Percentiles rank a stretch among this genome's conserved stretches.
phyloP scores from a whole-genome alignment of 2,888 invertebrate species.

The Epirrita christyi region DNA sequence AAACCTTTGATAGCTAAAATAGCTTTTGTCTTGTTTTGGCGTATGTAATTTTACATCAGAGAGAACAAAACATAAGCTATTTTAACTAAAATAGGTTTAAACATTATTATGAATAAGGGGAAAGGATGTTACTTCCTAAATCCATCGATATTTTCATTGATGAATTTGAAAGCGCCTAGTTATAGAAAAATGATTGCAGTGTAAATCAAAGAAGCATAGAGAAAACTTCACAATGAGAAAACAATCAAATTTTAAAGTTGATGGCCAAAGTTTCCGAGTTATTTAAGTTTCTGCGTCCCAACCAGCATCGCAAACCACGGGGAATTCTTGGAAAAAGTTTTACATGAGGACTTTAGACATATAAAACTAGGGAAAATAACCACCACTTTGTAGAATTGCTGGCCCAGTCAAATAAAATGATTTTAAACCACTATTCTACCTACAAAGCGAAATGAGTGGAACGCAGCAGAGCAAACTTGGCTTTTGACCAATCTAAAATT shows the following conservation, averaged over 20 bases:
- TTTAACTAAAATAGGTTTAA: too few species aligned
- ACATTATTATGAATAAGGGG: too few species aligned
- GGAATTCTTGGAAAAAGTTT: background rate
- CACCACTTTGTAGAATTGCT: background rate
- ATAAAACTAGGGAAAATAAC: background rate
- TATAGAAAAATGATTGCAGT: too few species aligned
- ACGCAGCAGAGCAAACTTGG: background rate
- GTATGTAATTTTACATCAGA: too few species aligned
- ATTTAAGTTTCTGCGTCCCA: background rate
- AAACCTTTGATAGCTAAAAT: too few species aligned
- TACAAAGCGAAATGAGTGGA: background rate
- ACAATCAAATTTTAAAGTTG: background rate
- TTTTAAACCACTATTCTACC: background rate
- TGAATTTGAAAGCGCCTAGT: too few species aligned
- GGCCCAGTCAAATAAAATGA: background rate
- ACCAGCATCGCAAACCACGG: background rate
- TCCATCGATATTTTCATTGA: background rate
- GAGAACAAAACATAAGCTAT: too few species aligned
- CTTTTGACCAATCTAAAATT: background rate
- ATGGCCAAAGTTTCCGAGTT: background rate
- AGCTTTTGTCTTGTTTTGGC: too few species aligned
- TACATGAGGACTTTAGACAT: background rate
- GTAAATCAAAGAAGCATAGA: too few species aligned
- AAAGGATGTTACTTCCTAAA: background rate
- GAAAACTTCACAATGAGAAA: background rate